Evolutionary conservation across 2,113 vertebrate genomes (phyloP).

Genomic region (Craseonycteris thonglongyai): DNA sequence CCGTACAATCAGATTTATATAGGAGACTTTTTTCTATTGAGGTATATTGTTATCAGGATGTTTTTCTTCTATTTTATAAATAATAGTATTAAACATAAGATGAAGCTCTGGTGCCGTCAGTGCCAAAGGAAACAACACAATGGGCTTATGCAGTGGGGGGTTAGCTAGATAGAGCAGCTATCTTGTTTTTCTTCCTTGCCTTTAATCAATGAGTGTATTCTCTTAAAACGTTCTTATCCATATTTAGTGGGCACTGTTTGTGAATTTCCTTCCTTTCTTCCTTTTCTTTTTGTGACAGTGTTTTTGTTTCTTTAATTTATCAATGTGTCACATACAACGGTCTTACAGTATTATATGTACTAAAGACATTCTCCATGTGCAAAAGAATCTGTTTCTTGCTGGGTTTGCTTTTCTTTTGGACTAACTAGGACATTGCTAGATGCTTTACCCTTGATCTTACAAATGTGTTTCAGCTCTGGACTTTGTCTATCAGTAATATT

Average conservation of each 20-base stretch:
- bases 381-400: not conserved
- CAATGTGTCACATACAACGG: conserved; percentile 19
- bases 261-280: conserved; percentile 67
- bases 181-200: conserved; percentile 63
- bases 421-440: not conserved
- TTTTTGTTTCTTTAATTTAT: conserved; percentile 60
- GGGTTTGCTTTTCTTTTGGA: conserved; percentile 17
- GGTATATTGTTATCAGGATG: conserved; percentile 63
- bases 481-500: conserved; percentile 3
- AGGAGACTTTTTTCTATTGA: conserved; percentile 49
- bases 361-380: conserved; percentile 36
- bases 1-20: conserved; percentile 50
- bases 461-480: conserved; percentile 9
- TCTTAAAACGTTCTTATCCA: conserved; percentile 66
- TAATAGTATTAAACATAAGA: conserved; percentile 56
- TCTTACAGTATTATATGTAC: conserved; percentile 1
- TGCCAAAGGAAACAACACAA: conserved; percentile 65
- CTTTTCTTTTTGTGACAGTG: conserved; percentile 58
- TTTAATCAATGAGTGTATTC: conserved; percentile 61
- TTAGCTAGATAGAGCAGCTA: conserved; percentile 39
- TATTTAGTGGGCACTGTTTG: conserved; percentile 47
- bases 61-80: conserved; percentile 68
- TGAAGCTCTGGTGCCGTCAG: conserved; percentile 13
- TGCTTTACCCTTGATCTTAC: conserved; percentile 8
- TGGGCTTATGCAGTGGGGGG: conserved; percentile 13